Percentiles rank a stretch among this genome's conserved stretches.
phyloP scores from a whole-genome alignment of 2,797 vertebrate species.

The Peromyscus attwateri region DNA sequence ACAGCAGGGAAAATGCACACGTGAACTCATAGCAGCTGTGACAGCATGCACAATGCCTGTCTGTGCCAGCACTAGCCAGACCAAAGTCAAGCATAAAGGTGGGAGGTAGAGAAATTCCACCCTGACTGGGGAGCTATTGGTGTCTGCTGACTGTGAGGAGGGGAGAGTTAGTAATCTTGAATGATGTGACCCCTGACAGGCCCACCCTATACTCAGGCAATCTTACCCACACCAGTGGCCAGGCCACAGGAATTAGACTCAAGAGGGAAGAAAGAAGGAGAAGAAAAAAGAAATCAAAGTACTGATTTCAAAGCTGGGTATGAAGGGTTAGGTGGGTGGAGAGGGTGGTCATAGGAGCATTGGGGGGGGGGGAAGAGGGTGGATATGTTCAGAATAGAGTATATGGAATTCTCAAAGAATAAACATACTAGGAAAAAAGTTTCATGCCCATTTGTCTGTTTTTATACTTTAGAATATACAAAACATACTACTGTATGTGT shows the following conservation, averaged over 20 bases:
- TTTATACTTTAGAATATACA: not conserved
- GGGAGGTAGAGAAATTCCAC: not conserved
- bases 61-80: not conserved
- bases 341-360: not conserved
- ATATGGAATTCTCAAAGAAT: not conserved
- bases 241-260: not conserved
- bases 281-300: no score
- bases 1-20: not conserved
- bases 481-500: not conserved
- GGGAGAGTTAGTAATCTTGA: no score
- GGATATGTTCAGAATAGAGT: not conserved
- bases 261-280: not conserved
- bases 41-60: not conserved
- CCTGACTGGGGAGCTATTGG: not conserved
- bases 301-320: not conserved
- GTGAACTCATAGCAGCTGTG: not conserved
- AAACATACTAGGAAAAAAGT: not conserved
- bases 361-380: not conserved
- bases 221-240: not conserved
- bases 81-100: not conserved
- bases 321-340: not conserved
- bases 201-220: not conserved
- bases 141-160: not conserved
- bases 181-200: not conserved
- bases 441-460: not conserved